Conservation (phyloP, 2,113 vertebrate species). For the Motacilla alba region DNA sequence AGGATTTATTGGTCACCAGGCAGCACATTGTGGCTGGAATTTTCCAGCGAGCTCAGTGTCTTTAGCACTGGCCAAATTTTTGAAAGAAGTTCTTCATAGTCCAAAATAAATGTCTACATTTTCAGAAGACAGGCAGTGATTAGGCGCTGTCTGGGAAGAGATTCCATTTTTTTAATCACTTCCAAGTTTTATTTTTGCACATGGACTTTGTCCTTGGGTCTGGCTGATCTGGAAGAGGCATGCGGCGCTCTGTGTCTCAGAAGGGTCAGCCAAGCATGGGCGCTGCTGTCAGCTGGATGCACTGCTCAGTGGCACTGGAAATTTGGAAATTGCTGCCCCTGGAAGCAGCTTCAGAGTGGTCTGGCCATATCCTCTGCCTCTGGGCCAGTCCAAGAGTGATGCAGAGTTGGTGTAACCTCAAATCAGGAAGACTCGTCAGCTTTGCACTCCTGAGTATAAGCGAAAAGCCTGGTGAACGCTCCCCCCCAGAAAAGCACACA, state of each 20-base stretch:
- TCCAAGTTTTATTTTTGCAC: slow-evolving; percentile 14
- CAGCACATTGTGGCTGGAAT: slow-evolving; percentile 7
- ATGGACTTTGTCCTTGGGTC: background rate
- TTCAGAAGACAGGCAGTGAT: slow-evolving; percentile 39
- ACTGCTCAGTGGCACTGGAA: background rate
- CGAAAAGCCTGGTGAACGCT: background rate
- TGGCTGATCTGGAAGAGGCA: background rate
- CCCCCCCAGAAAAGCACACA: background rate
- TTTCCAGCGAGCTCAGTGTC: background rate
- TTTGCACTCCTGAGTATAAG: rapidly evolving
- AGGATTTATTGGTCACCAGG: background rate
- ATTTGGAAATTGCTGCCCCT: background rate
- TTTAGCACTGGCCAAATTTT: background rate
- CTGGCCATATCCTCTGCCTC: background rate
- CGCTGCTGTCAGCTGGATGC: background rate
- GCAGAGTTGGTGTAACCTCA: background rate
- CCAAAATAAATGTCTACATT: slow-evolving; percentile 56
- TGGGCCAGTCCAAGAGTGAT: background rate
- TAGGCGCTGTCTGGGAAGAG: slow-evolving; percentile 47
- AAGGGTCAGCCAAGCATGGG: background rate
- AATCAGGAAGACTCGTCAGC: background rate
- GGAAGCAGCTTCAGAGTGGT: background rate
- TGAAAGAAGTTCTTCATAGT: background rate
- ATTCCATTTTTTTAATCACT: background rate
- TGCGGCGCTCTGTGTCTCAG: background rate